These are phyloP conservation scores for Fistularia tabacaria DNA, from an alignment of 2,797 vertebrate genomes.

Conservation along the genomic window DNA sequence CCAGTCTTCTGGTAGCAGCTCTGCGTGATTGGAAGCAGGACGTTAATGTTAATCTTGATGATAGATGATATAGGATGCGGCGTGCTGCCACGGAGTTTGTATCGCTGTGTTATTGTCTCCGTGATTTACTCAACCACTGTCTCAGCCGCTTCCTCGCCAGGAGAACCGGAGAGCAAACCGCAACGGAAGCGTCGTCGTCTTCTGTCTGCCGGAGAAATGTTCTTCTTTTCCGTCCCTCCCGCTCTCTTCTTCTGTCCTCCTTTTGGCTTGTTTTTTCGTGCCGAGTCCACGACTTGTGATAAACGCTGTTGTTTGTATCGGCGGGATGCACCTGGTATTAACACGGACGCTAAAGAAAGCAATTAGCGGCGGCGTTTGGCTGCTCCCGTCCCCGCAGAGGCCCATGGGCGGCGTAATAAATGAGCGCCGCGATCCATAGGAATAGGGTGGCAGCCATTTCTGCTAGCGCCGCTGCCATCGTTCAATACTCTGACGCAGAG, in stretches of 20 bases:
- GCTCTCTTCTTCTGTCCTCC: conserved; percentile 4
- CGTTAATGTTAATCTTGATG: conserved; percentile 71
- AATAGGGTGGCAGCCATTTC: conserved; percentile 55
- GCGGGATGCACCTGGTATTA: conserved; percentile 76
- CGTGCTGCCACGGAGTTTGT: conserved; percentile 40
- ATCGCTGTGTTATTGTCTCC: conserved; percentile 65
- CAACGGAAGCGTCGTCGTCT: conserved; percentile 48
- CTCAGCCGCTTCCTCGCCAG: conserved; percentile 35
- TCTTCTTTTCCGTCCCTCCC: conserved; percentile 31
- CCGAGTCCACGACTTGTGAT: conserved; percentile 71
- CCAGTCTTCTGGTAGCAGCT: conserved; percentile 22
- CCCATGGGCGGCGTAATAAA: conserved; percentile 66
- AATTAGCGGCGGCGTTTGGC: conserved; percentile 70
- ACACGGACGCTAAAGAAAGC: conserved; percentile 68
- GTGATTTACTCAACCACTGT: conserved; percentile 58
- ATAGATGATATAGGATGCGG: conserved; percentile 60
- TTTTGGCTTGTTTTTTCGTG: conserved; percentile 20
- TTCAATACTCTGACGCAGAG: conserved; percentile 60
- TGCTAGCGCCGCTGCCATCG: conserved; percentile 57
- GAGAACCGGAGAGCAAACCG: conserved; percentile 34
- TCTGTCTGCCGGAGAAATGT: conserved; percentile 51
- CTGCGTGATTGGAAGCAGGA: conserved; percentile 32
- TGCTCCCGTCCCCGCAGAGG: conserved; percentile 53
- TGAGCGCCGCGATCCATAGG: conserved; percentile 59
- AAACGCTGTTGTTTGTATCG: conserved; percentile 73